These are phyloP conservation scores for Heterotis niloticus DNA, from an alignment of 2,113 vertebrate species.

Conservation along the genomic window DNA sequence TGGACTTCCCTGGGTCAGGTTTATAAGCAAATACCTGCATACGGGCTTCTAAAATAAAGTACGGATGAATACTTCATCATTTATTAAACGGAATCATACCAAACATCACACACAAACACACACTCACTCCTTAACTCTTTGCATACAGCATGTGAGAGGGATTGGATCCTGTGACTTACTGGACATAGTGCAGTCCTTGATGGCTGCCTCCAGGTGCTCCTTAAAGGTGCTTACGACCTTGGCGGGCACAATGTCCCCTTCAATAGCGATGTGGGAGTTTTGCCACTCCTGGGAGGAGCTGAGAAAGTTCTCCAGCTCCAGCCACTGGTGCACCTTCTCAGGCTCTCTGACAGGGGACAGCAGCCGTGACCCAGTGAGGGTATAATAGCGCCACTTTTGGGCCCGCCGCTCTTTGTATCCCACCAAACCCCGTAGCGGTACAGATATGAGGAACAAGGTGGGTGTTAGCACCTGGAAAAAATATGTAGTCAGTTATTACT, in stretches of 20 bases:
- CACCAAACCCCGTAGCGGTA: slow-evolving; percentile 67
- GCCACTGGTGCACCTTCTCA: slow-evolving; percentile 74
- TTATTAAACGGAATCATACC: too few species aligned
- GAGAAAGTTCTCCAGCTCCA: slow-evolving; percentile 70
- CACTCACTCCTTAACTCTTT: too few species aligned
- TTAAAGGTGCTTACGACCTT: slow-evolving; percentile 69
- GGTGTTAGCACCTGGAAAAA: slow-evolving; percentile 69
- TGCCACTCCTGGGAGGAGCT: slow-evolving; percentile 75
- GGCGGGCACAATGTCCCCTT: slow-evolving; percentile 73
- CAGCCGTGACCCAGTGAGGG: slow-evolving; percentile 60
- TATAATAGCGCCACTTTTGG: slow-evolving; percentile 71
- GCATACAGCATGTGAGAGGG: too few species aligned
- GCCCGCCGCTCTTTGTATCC: slow-evolving; percentile 64
- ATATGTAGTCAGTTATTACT: neutral
- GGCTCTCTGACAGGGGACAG: slow-evolving; percentile 67
- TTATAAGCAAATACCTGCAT: neutral
- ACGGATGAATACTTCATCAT: too few species aligned
- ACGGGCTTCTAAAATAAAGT: too few species aligned
- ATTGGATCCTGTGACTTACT: slow-evolving; percentile 55
- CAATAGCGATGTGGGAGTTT: slow-evolving; percentile 61
- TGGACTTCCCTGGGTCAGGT: neutral
- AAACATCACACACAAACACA: too few species aligned
- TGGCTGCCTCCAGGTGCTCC: slow-evolving; percentile 66
- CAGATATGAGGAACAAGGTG: slow-evolving; percentile 67
- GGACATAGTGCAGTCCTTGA: slow-evolving; percentile 59